Evolutionary conservation across 1,140 invertebrate genomes (phyloP).

Genomic region (Macrobrachium rosenbergii): DNA sequence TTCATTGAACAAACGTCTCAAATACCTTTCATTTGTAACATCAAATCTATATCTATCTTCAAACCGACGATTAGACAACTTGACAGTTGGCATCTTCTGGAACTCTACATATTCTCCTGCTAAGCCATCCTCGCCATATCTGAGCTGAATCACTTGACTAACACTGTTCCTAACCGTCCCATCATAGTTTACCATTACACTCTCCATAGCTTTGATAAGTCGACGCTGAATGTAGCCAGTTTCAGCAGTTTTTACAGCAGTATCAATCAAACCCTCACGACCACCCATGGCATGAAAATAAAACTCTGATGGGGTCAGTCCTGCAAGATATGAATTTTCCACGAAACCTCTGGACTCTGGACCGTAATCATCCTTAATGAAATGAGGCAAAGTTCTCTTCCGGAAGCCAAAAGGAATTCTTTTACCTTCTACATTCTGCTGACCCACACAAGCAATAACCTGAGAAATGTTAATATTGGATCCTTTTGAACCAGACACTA

Average conservation of each 20-base stretch:
- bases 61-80: constrained; percentile 95
- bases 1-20: constrained; percentile 92
- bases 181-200: constrained; percentile 99
- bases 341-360: constrained; percentile 99
- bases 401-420: constrained; percentile 99
- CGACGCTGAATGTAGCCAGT: constrained; percentile 99
- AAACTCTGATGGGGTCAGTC: constrained; percentile 98
- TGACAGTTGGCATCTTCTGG: constrained; percentile 91
- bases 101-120: constrained; percentile 77
- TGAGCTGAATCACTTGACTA: constrained; percentile 95
- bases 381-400: constrained; percentile 98
- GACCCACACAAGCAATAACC: constrained; percentile 99
- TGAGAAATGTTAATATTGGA: constrained; percentile 99
- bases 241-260: constrained; percentile 99
- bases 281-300: constrained; percentile 99
- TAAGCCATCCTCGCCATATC: constrained; percentile 77
- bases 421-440: constrained; percentile 99
- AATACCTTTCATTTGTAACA: constrained; percentile 90
- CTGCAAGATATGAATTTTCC: constrained; percentile 99
- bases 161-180: constrained; percentile 96
- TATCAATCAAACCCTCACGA: constrained; percentile 99
- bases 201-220: constrained; percentile 99
- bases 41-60: constrained; percentile 98
- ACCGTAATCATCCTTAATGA: constrained; percentile 99
- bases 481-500: constrained; percentile 98